phyloP scores from a whole-genome alignment of 2,888 invertebrate species.

The Chorisops tibialis region DNA sequence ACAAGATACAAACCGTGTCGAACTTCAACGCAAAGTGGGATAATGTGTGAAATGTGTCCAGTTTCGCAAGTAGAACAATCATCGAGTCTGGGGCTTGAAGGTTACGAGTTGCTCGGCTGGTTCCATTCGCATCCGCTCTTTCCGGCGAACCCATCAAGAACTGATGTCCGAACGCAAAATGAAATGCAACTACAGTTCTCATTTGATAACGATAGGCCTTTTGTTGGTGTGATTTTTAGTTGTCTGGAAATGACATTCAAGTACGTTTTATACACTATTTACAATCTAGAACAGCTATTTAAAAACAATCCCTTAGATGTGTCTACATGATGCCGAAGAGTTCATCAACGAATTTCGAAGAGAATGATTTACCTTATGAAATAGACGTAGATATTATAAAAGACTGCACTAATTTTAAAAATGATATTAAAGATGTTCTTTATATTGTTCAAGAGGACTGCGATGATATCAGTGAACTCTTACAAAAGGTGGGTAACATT shows the following conservation, averaged over 20 bases:
- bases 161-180: constrained; percentile 65
- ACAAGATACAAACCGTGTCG: constrained; percentile 61
- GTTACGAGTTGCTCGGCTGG: constrained; percentile 64
- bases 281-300: background rate
- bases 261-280: constrained; percentile 31
- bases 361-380: constrained; percentile 33
- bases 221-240: constrained; percentile 36
- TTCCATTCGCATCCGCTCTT: constrained; percentile 76
- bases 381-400: constrained; percentile 36
- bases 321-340: constrained; percentile 35
- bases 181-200: constrained; percentile 55
- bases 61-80: constrained; percentile 64
- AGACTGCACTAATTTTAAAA: constrained; percentile 34
- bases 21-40: constrained; percentile 61
- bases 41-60: constrained; percentile 78
- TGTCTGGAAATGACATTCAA: constrained; percentile 35
- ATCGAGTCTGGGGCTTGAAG: constrained; percentile 54
- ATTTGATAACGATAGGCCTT: constrained; percentile 33
- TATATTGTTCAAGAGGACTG: constrained; percentile 26
- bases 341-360: constrained; percentile 14
- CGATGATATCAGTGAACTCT: constrained; percentile 10
- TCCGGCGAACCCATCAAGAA: constrained; percentile 65
- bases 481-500: constrained; percentile 31
- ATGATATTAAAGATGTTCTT: constrained; percentile 35
- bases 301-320: constrained; percentile 31